Conservation (phyloP, 2,888 invertebrate species). For the Pseudococcus longispinus region DNA sequence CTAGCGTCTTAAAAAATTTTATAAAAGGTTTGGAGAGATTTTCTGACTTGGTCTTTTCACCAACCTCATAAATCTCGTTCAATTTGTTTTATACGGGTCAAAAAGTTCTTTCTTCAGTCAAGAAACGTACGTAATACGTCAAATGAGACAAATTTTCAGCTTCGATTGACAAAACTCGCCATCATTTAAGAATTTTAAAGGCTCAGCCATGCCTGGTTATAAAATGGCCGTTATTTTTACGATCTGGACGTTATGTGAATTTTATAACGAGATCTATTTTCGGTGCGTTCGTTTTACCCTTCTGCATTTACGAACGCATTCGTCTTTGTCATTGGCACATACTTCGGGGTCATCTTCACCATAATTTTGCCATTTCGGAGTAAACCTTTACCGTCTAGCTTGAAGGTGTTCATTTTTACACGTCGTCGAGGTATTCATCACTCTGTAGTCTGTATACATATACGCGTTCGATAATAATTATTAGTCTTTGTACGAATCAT, state of each 20-base stretch:
- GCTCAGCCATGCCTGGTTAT: background rate
- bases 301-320: background rate
- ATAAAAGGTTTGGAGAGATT: no score
- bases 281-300: background rate
- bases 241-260: background rate
- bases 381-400: background rate
- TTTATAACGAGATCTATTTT: constrained; percentile 21
- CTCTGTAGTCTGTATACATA: background rate
- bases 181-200: background rate
- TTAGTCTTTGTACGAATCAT: background rate
- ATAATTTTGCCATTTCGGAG: background rate
- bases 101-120: no score
- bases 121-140: no score
- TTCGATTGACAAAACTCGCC: background rate
- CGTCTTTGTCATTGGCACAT: constrained; percentile 16
- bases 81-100: no score
- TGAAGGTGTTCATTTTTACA: background rate
- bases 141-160: background rate
- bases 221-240: constrained; percentile 3
- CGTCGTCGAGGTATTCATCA: background rate
- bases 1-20: no score
- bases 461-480: background rate
- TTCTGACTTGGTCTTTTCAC: no score
- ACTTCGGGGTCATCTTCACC: background rate
- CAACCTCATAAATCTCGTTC: no score